These are phyloP conservation scores for Cotesia congregata DNA, from an alignment of 2,888 invertebrate species.

Conservation along the genomic window DNA sequence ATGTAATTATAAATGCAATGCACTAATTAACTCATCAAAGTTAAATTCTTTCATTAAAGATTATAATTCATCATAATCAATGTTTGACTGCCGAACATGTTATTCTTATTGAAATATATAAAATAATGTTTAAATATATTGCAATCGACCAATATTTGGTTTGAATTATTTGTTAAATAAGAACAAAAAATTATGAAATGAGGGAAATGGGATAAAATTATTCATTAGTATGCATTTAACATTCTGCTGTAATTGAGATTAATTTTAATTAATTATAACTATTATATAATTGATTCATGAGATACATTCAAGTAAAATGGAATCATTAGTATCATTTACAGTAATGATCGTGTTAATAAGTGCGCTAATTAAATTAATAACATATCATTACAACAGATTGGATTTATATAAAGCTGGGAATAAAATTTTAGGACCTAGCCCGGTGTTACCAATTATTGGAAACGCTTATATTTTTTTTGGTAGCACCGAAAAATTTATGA, in stretches of 20 bases:
- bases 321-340: slow-evolving; percentile 29
- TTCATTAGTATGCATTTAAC: too few species aligned
- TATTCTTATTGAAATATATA: too few species aligned
- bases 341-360: slow-evolving; percentile 27
- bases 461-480: slow-evolving; percentile 55
- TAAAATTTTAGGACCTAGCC: slow-evolving; percentile 51
- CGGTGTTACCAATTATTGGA: slow-evolving; percentile 52
- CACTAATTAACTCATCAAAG: neutral
- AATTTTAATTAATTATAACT: too few species aligned
- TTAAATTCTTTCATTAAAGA: neutral
- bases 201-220: too few species aligned
- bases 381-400: slow-evolving; percentile 44
- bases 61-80: too few species aligned
- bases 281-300: too few species aligned
- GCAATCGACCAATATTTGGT: too few species aligned
- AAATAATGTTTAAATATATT: too few species aligned
- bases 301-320: neutral
- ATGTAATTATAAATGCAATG: neutral
- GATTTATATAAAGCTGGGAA: slow-evolving; percentile 47
- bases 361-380: slow-evolving; percentile 40
- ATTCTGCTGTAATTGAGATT: too few species aligned
- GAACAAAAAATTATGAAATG: too few species aligned
- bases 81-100: too few species aligned
- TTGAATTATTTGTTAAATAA: too few species aligned
- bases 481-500: slow-evolving; percentile 48